These are phyloP conservation scores for Drosophila dives DNA, from an alignment of 2,888 invertebrate genomes.

Conservation along the genomic window DNA sequence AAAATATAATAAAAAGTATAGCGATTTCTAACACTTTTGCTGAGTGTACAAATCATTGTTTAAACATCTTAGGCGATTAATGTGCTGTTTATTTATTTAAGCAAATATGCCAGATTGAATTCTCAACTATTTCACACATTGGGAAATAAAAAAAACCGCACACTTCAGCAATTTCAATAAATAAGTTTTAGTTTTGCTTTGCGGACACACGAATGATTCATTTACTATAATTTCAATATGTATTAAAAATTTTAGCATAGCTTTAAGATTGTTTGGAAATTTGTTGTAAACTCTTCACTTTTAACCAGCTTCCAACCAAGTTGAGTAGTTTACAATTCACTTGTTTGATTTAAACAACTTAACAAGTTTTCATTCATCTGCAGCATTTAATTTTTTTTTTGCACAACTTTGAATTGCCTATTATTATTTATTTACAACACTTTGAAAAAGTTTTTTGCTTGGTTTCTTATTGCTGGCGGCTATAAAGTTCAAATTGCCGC, in stretches of 20 bases:
- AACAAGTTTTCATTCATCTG: constrained; percentile 55
- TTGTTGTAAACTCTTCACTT: not conserved
- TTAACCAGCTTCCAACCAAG: not conserved
- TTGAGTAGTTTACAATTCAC: constrained; percentile 15
- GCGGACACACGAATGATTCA: not conserved
- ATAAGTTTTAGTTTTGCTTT: not conserved
- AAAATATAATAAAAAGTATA: not conserved
- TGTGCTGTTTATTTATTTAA: constrained; percentile 40
- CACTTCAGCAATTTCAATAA: constrained; percentile 14
- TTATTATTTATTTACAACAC: constrained; percentile 5
- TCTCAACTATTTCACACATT: constrained; percentile 33
- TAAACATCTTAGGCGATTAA: constrained; percentile 8
- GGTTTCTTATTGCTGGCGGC: constrained; percentile 1
- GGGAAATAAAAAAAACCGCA: constrained; percentile 4
- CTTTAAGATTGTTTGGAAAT: not conserved
- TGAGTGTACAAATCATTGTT: constrained; percentile 16
- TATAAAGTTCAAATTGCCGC: constrained; percentile 53
- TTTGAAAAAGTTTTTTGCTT: not conserved
- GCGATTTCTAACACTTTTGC: not conserved
- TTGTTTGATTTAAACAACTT: constrained; percentile 58
- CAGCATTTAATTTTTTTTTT: constrained; percentile 10
- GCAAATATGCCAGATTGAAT: constrained; percentile 38
- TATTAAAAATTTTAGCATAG: not conserved
- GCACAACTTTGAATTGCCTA: not conserved
- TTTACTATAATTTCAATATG: not conserved